Evolutionary conservation across 1,140 invertebrate genomes (phyloP).

Genomic region (Brachionus koreanus): DNA sequence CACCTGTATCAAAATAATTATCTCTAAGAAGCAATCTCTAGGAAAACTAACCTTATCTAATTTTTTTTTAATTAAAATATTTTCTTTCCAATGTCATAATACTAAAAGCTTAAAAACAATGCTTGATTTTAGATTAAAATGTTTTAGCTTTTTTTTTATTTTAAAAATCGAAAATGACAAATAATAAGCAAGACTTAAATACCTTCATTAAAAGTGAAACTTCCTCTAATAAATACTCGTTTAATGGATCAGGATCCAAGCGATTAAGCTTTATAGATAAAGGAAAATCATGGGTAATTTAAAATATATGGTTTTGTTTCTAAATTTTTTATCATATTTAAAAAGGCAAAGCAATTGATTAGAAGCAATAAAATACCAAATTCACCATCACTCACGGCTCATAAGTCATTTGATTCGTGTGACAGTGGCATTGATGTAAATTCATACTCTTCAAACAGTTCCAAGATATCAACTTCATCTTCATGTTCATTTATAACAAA

Average conservation of each 20-base stretch:
- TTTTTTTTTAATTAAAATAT: conserved; percentile 1
- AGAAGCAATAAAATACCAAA: background rate
- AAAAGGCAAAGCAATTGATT: conserved; percentile 23
- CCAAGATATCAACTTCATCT: conserved; percentile 20
- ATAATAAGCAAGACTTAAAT: conserved; percentile 10
- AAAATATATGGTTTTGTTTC: background rate
- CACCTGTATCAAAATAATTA: background rate
- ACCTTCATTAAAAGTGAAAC: background rate
- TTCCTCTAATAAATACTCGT: conserved; percentile 11
- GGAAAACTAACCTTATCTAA: background rate
- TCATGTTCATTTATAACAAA: conserved; percentile 2
- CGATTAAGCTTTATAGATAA: conserved; percentile 8
- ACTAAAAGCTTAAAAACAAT: background rate
- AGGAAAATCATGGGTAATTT: conserved; percentile 29
- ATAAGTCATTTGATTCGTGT: conserved; percentile 26
- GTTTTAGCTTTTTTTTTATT: background rate
- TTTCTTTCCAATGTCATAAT: background rate
- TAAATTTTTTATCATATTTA: background rate
- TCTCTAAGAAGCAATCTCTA: background rate
- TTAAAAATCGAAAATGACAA: background rate
- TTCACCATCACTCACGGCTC: background rate
- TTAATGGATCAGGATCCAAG: background rate
- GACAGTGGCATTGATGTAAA: conserved; percentile 26
- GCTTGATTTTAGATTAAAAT: background rate
- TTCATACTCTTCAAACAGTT: conserved; percentile 1